Base-by-base conservation (phyloP, 1,140 invertebrate genomes). In the Listronotus bonariensis region DNA sequence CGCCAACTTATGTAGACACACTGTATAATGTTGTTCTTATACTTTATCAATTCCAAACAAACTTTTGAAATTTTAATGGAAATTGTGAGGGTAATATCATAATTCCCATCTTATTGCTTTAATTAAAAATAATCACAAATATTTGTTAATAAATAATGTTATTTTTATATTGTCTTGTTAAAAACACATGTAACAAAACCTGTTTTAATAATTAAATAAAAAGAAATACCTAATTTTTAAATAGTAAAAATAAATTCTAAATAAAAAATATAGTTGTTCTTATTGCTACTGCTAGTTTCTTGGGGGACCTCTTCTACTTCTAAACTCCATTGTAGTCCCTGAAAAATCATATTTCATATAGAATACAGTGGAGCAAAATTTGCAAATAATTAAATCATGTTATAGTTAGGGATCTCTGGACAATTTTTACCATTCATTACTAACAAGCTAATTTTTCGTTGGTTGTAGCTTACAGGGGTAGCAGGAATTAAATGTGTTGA, bases 261-360 rank as follows among this genome's bases (percentile, higher is more conserved):
- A 41, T 31, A 46, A 26, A 52, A 61, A 43, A 41, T 49, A 43
- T 20, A n/a, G 18, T 18, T 20, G n/a, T 60, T n/a, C 34, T 55
- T 64, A 49, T 64, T 64, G 61, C 61, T 49, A 56, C 14, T 36
- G 43, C 42, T 64, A 64, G 15, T 55, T 56, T 31, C 53, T 64
- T 14, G 53, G 61, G 3, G 51, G 61, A 14, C 61, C 61, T 40
- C 61, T 52, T 49, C 57, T 67, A 43, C 71, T 68, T 64, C 72
- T 58, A 54, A 71, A 73, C 51, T 73, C 69, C 49, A 65, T 60
- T 40, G 67, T 55, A 52, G 14, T 62, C 14, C 71, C 70, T 72
- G n/a, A 53, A 69, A 69, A 52, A 26, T 3, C 20, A 26, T 26
- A 26, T 3, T 26, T 26, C 20, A 26, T 3, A 26, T 26, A 26